phyloP scores from a whole-genome alignment of 2,888 invertebrate genomes.

The Bibio marci region DNA sequence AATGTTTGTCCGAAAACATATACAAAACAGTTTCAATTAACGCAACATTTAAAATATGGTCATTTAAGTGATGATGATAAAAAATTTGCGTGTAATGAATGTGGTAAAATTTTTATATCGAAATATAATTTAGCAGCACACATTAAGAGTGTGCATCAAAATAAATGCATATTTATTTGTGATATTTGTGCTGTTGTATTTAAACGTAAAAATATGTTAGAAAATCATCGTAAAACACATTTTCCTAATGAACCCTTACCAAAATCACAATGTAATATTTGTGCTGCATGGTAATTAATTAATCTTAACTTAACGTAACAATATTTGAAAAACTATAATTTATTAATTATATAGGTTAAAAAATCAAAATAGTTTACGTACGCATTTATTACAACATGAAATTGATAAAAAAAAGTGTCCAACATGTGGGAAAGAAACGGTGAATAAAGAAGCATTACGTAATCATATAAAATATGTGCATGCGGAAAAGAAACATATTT shows the following conservation, averaged over 20 bases:
- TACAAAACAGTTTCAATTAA: constrained; percentile 24
- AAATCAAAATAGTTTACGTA: constrained; percentile 13
- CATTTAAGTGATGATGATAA: constrained; percentile 1
- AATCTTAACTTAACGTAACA: too few species aligned
- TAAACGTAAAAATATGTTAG: constrained; percentile 16
- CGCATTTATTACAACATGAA: constrained; percentile 12
- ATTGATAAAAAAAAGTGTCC: constrained; percentile 19
- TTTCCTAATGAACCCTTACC: constrained; percentile 15
- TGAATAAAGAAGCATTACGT: too few species aligned
- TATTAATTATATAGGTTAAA: too few species aligned
- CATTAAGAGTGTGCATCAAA: constrained; percentile 1
- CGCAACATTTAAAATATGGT: constrained; percentile 16
- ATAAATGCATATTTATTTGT: background rate
- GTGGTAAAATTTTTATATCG: constrained; percentile 11
- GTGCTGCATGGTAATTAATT: constrained; percentile 23
- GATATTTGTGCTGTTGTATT: constrained; percentile 3
- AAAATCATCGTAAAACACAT: constrained; percentile 19
- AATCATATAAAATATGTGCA: too few species aligned
- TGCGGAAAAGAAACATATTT: too few species aligned
- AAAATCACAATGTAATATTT: constrained; percentile 23
- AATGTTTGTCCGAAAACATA: constrained; percentile 10
- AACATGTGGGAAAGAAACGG: too few species aligned
- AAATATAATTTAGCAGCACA: background rate
- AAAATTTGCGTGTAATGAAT: constrained; percentile 19
- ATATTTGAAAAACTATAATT: too few species aligned